Percentiles rank a stretch among this genome's conserved stretches.
Conservation (phyloP, 2,113 vertebrate genomes). For the Oenanthe melanoleuca region DNA sequence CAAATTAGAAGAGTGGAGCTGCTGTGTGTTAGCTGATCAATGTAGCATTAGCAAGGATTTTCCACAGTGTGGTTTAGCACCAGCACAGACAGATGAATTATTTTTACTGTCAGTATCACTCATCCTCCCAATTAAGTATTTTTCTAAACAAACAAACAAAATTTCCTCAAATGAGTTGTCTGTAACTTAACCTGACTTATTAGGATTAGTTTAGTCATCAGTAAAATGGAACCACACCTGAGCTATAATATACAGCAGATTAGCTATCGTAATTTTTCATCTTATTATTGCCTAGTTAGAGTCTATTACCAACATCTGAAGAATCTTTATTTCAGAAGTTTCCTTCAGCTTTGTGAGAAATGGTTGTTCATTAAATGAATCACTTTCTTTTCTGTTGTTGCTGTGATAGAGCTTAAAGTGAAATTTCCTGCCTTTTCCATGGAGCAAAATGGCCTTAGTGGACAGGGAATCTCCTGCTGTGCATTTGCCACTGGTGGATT, state of each 20-base stretch:
- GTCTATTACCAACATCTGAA: not conserved
- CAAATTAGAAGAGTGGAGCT: slow-evolving; percentile 19
- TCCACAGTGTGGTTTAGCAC: slow-evolving; percentile 2
- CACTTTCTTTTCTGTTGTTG: not conserved
- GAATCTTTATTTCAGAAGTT: not conserved
- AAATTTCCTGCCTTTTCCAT: not conserved
- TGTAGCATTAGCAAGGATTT: slow-evolving; percentile 51
- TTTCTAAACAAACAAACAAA: slow-evolving; percentile 47
- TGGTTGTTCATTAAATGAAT: not conserved
- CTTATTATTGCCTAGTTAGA: not conserved
- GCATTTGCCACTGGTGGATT: not conserved
- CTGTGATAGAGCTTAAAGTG: not conserved
- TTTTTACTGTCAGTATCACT: slow-evolving; percentile 22
- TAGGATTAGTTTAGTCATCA: slow-evolving; percentile 22
- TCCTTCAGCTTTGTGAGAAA: not conserved
- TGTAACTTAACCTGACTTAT: not conserved
- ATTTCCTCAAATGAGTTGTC: slow-evolving; percentile 17
- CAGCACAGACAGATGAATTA: slow-evolving; percentile 17
- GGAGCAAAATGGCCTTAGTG: not conserved
- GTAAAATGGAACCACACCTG: slow-evolving; percentile 13
- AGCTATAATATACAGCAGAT: not conserved
- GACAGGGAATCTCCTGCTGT: not conserved
- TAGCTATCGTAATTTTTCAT: not conserved
- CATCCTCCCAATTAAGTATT: not conserved
- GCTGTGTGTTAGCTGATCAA: slow-evolving; percentile 32